These are phyloP conservation scores for Suillia variegata DNA, from an alignment of 2,888 invertebrate genomes.

Conservation along the genomic window DNA sequence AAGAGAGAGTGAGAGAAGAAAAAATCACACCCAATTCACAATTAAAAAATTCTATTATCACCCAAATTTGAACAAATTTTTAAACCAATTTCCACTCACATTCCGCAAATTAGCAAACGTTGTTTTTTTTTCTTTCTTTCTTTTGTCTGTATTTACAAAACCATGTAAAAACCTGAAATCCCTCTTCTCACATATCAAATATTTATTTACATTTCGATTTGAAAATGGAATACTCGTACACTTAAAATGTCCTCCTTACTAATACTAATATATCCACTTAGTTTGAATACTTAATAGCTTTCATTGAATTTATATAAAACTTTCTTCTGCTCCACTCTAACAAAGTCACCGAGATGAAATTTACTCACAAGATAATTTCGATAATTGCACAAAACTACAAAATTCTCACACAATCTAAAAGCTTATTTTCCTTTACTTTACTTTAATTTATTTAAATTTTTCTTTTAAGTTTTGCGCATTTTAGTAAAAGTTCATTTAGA, in stretches of 20 bases:
- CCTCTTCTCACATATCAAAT: background rate
- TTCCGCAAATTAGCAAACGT: constrained; percentile 11
- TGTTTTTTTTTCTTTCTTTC: background rate
- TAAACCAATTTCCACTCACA: background rate
- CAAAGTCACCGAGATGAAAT: too few relatives aligned
- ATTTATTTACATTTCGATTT: background rate
- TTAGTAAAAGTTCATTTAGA: too few relatives aligned
- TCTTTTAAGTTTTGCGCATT: too few relatives aligned
- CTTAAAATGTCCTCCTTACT: too few relatives aligned
- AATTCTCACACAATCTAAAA: too few relatives aligned
- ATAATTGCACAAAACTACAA: background rate
- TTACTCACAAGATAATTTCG: background rate
- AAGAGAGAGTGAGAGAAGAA: constrained; percentile 20
- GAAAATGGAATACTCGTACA: too few relatives aligned
- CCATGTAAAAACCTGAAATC: background rate
- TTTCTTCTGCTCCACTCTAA: background rate
- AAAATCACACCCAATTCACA: constrained; percentile 4
- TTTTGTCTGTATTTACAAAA: too few relatives aligned
- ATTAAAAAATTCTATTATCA: too few relatives aligned
- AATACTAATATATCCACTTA: too few relatives aligned
- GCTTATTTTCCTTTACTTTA: too few relatives aligned
- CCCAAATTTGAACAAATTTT: too few relatives aligned
- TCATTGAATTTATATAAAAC: background rate
- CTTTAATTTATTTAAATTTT: too few relatives aligned
- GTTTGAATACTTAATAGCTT: background rate